These are phyloP conservation scores for Bovichtus variegatus DNA, from an alignment of 2,797 vertebrate species.

Conservation along the genomic window DNA sequence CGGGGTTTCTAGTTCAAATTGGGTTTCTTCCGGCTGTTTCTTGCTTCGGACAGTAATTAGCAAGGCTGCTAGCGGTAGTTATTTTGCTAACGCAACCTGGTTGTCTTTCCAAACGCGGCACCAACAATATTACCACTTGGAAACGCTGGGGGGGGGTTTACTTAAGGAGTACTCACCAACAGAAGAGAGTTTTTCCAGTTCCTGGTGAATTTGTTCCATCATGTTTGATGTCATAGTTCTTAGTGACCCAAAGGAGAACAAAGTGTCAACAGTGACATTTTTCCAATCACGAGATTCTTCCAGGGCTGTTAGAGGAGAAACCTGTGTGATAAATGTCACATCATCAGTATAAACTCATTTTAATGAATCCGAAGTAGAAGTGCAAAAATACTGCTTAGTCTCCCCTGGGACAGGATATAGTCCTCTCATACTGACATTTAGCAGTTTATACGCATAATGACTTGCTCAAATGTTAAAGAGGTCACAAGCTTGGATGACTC, in stretches of 20 bases:
- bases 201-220: conserved; percentile 59
- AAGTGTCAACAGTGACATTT: conserved; percentile 41
- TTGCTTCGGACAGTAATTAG: too few relatives aligned
- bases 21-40: too few relatives aligned
- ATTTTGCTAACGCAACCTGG: too few relatives aligned
- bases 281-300: not conserved
- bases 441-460: not conserved
- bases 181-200: conserved; percentile 63
- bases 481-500: not conserved
- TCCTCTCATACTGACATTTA: not conserved
- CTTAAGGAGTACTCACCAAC: conserved; percentile 64
- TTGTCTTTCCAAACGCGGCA: too few relatives aligned
- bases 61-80: too few relatives aligned
- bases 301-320: not conserved
- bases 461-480: not conserved
- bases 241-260: conserved; percentile 59
- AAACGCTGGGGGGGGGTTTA: too few relatives aligned
- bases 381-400: not conserved
- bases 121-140: too few relatives aligned
- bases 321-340: conserved; percentile 11
- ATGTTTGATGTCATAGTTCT: conserved; percentile 39
- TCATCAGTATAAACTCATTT: accelerated
- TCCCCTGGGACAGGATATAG: not conserved
- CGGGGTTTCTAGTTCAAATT: too few relatives aligned
- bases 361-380: not conserved